Conservation (phyloP, 2,113 vertebrate species). For the Heterotis niloticus region DNA sequence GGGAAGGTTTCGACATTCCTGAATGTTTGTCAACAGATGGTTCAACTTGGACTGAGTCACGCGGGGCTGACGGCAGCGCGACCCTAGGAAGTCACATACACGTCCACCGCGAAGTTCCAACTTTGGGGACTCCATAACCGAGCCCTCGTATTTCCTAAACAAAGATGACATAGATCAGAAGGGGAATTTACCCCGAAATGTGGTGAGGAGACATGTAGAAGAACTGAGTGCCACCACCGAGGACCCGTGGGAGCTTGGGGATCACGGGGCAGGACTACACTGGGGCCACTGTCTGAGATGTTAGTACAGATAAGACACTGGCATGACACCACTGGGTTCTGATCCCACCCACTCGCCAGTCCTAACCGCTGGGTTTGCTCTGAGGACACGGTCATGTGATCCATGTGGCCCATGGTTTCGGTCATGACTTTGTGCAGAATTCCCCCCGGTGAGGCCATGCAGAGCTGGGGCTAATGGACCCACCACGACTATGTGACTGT, state of each 20-base stretch:
- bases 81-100: not conserved
- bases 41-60: not conserved
- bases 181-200: not conserved
- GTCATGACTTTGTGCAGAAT: no score
- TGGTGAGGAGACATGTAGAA: no score
- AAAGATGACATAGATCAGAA: no score
- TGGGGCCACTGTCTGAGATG: not conserved
- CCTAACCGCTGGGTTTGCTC: not conserved
- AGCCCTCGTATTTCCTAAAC: no score
- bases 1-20: not conserved
- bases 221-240: not conserved
- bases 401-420: conserved; percentile 6
- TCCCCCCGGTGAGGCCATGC: no score
- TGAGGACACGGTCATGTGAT: not conserved
- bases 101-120: not conserved
- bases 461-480: conserved; percentile 45
- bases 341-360: conserved; percentile 25
- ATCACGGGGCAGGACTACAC: conserved; percentile 13
- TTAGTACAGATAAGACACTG: no score
- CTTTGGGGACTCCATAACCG: not conserved
- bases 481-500: conserved; percentile 50
- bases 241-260: not conserved
- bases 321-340: no score
- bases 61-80: not conserved
- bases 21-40: not conserved